These are phyloP conservation scores for Coelopa frigida DNA, from an alignment of 1,140 invertebrate genomes.

Conservation along the genomic window DNA sequence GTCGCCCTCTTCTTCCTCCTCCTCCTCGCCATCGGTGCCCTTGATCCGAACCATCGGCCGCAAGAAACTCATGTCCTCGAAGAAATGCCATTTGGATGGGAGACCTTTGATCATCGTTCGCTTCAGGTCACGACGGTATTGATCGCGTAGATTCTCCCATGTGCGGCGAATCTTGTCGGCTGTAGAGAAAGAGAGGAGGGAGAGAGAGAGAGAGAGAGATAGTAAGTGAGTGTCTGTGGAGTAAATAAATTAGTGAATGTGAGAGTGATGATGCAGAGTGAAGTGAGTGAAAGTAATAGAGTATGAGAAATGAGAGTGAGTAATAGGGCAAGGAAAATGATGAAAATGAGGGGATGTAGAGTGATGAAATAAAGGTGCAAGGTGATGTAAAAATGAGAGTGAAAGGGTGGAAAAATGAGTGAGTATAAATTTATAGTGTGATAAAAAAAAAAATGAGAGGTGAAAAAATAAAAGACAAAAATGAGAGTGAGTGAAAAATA, in stretches of 20 bases:
- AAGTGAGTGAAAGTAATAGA: neutral
- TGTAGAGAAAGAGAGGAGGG: slow-evolving; percentile 2
- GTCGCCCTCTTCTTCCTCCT: neutral
- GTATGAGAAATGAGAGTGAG: neutral
- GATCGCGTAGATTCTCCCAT: slow-evolving; percentile 12
- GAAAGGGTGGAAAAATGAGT: neutral
- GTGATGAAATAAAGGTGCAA: neutral
- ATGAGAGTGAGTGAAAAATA: neutral
- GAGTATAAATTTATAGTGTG: no score
- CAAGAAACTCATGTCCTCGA: slow-evolving; percentile 9
- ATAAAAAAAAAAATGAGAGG: neutral
- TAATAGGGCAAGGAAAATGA: neutral
- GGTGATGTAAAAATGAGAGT: neutral
- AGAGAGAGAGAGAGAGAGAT: neutral
- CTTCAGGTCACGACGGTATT: slow-evolving; percentile 11
- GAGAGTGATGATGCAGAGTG: neutral
- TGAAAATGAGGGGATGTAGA: neutral
- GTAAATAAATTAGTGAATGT: neutral
- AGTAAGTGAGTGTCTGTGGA: neutral
- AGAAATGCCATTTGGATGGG: slow-evolving; percentile 9
- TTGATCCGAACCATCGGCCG: slow-evolving; percentile 2
- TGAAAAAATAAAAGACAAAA: neutral
- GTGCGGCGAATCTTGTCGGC: slow-evolving; percentile 6
- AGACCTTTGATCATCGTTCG: slow-evolving; percentile 1
- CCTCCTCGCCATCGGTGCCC: neutral